phyloP scores from a whole-genome alignment of 2,888 invertebrate species.

The Drosophila villosipedis region DNA sequence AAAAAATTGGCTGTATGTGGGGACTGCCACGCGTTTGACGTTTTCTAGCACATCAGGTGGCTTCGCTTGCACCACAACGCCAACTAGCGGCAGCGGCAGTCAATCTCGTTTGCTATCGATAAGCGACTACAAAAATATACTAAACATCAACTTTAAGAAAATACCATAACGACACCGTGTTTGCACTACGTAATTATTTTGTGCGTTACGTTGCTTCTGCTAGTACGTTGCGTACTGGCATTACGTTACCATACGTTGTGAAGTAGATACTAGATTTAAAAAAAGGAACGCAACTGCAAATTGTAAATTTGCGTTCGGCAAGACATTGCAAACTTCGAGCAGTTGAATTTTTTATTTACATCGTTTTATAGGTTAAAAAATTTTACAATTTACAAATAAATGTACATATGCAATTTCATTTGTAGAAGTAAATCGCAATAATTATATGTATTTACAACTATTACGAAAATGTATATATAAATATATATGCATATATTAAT shows the following conservation, averaged over 20 bases:
- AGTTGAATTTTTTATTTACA: conserved; percentile 49
- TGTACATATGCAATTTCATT: conserved; percentile 7
- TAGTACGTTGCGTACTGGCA: not conserved
- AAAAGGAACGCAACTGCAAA: conserved; percentile 8
- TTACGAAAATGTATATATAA: conserved; percentile 13
- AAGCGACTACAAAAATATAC: conserved; percentile 22
- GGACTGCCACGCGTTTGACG: conserved; percentile 63
- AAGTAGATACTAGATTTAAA: not conserved
- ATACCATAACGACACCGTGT: not conserved
- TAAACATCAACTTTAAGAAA: not conserved
- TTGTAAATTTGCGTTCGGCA: not conserved
- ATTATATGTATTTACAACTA: conserved; percentile 28
- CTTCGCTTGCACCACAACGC: conserved; percentile 45
- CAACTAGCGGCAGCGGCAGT: conserved; percentile 34
- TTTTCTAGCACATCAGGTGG: conserved; percentile 64
- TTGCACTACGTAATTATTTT: conserved; percentile 4
- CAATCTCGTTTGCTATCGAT: conserved; percentile 28
- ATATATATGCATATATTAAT: conserved; percentile 5
- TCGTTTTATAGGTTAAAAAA: conserved; percentile 18
- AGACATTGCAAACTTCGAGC: conserved; percentile 33
- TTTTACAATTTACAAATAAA: conserved; percentile 27
- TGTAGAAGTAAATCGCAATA: conserved; percentile 15
- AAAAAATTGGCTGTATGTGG: conserved; percentile 42
- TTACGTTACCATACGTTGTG: not conserved
- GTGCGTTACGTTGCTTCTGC: not conserved